These are phyloP conservation scores for Drosophila simulans DNA, from an alignment of 1,140 invertebrate species.

Conservation along the genomic window DNA sequence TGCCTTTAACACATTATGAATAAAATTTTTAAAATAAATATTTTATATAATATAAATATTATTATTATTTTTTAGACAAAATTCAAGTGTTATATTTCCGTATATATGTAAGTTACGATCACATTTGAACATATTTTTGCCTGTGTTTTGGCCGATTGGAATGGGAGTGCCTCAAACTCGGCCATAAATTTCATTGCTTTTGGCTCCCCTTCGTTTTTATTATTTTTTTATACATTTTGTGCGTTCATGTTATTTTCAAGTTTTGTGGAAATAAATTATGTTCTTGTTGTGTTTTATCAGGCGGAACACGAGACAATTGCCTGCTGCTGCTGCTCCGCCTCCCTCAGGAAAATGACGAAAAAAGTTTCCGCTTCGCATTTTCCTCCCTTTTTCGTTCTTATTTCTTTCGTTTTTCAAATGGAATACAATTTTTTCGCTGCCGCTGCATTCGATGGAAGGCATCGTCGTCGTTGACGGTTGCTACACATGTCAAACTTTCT, in stretches of 20 bases:
- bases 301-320: slow-evolving; percentile 65
- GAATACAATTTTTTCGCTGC: slow-evolving; percentile 38
- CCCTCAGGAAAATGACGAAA: slow-evolving; percentile 31
- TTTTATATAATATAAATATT: no score
- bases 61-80: no score
- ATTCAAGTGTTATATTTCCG: no score
- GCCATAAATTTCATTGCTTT: slow-evolving; percentile 53
- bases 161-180: slow-evolving; percentile 40
- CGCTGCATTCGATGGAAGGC: slow-evolving; percentile 25
- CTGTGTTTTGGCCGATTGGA: background rate
- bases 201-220: slow-evolving; percentile 37
- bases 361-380: slow-evolving; percentile 46
- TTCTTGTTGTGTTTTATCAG: slow-evolving; percentile 66
- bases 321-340: slow-evolving; percentile 33
- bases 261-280: slow-evolving; percentile 61
- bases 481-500: slow-evolving; percentile 65
- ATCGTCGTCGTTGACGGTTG: slow-evolving; percentile 23
- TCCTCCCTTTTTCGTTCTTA: background rate
- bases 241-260: slow-evolving; percentile 55
- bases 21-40: no score
- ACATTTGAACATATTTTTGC: background rate
- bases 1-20: no score
- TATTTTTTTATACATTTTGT: slow-evolving; percentile 33
- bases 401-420: slow-evolving; percentile 28
- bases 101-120: no score